A percentile compares a stretch with the other conserved stretches of the same genome.
phyloP scores from a whole-genome alignment of 30 jellyfish, hydroid and myxozoan genomes.

The Hydractinia symbiolongicarpus region DNA sequence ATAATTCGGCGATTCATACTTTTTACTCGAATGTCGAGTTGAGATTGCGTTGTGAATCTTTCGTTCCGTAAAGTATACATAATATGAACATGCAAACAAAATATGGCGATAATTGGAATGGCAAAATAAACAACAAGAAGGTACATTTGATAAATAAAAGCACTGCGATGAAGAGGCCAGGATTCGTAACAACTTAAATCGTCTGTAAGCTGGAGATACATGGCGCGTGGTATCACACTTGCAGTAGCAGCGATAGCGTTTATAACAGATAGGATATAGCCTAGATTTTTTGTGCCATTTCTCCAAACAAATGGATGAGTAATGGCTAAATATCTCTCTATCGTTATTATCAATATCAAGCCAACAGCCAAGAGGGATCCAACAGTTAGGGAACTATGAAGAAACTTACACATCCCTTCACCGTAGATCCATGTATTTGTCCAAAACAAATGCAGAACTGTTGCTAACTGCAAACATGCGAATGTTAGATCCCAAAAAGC shows the following conservation, averaged over 20 bases:
- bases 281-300: not conserved
- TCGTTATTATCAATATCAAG: conserved; percentile 1
- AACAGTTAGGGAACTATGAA: conserved; percentile 2
- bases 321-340: conserved; percentile 7
- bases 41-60: not conserved
- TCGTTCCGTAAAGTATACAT: not conserved
- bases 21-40: not conserved
- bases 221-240: not conserved
- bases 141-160: not conserved
- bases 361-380: conserved; percentile 4
- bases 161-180: not conserved
- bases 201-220: not conserved
- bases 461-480: not conserved
- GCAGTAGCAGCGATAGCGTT: not conserved
- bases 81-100: not conserved
- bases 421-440: not conserved
- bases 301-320: conserved; percentile 9
- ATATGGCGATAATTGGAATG: not conserved
- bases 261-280: not conserved
- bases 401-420: not conserved
- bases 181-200: not conserved
- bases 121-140: conserved; percentile 1
- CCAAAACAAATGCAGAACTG: not conserved
- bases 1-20: not conserved
- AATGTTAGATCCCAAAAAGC: not conserved